These are phyloP conservation scores for Stenolophus ochropezus DNA, from an alignment of 2,888 invertebrate genomes.

Conservation along the genomic window DNA sequence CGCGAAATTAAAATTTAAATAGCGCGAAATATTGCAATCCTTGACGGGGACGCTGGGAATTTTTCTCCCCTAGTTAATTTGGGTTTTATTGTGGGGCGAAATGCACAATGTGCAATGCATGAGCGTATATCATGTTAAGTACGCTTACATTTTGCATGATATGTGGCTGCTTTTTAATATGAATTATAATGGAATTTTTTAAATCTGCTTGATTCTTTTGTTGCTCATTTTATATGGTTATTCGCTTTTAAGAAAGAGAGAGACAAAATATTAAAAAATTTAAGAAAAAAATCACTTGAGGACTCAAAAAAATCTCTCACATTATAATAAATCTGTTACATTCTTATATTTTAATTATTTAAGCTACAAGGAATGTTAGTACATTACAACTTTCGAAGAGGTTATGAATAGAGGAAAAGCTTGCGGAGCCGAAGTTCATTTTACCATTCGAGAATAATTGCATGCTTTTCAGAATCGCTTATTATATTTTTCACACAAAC, in stretches of 20 bases:
- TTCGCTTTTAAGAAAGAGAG: background rate
- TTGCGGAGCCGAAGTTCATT: too few relatives aligned
- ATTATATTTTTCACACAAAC: too few relatives aligned
- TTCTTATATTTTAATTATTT: too few relatives aligned
- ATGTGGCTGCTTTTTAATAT: background rate
- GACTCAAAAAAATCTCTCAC: too few relatives aligned
- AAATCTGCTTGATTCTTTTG: background rate
- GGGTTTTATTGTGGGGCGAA: slow-evolving; percentile 5
- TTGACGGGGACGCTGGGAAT: slow-evolving; percentile 7
- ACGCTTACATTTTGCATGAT: background rate
- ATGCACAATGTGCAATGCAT: background rate
- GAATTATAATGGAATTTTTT: background rate
- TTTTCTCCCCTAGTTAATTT: slow-evolving; percentile 32
- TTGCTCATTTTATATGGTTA: background rate
- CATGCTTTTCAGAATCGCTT: too few relatives aligned
- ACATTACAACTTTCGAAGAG: too few relatives aligned
- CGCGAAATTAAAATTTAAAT: slow-evolving; percentile 41
- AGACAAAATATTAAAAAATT: background rate
- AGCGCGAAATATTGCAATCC: slow-evolving; percentile 34
- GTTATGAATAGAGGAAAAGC: too few relatives aligned
- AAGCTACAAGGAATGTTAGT: too few relatives aligned
- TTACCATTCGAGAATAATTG: too few relatives aligned
- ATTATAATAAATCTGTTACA: too few relatives aligned
- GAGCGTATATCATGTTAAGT: background rate
- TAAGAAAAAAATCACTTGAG: too few relatives aligned